These are phyloP conservation scores for Lapara coniferarum DNA, from an alignment of 2,888 invertebrate species.

Conservation along the genomic window DNA sequence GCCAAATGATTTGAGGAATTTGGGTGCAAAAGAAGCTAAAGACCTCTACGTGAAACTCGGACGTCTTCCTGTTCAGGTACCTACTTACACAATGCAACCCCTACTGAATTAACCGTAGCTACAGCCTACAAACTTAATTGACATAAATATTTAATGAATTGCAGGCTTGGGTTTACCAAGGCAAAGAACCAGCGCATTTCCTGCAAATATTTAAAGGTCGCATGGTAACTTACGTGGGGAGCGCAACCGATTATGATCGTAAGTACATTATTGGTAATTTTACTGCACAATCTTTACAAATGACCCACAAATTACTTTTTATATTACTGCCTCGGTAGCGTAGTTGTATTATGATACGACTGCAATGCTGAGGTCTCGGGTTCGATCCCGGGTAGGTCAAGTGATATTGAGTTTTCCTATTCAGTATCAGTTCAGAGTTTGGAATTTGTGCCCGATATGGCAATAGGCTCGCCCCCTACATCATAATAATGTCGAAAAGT, in stretches of 20 bases:
- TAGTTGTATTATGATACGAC: no score
- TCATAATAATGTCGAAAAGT: no score
- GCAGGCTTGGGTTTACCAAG: slow-evolving; percentile 91
- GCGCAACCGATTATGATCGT: slow-evolving; percentile 87
- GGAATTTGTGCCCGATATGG: no score
- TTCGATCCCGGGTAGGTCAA: no score
- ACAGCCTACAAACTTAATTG: neutral
- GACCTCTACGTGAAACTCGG: slow-evolving; percentile 78
- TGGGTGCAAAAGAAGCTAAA: slow-evolving; percentile 85
- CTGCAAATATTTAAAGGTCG: slow-evolving; percentile 94
- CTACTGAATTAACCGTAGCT: neutral
- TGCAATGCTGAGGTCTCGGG: no score
- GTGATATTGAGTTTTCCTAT: no score
- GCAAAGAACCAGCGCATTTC: slow-evolving; percentile 96
- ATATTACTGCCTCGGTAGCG: no score
- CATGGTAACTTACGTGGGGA: slow-evolving; percentile 89
- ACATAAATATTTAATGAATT: slow-evolving; percentile 1
- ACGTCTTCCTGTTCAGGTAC: slow-evolving; percentile 80
- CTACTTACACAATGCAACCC: neutral
- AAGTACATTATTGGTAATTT: slow-evolving; percentile 45
- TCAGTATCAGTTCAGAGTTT: no score
- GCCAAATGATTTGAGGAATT: slow-evolving; percentile 88
- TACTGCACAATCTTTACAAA: no score
- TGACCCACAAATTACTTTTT: no score
- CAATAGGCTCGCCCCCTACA: no score